Base-by-base conservation (phyloP, 2,113 vertebrate species). In the Solea solea region DNA sequence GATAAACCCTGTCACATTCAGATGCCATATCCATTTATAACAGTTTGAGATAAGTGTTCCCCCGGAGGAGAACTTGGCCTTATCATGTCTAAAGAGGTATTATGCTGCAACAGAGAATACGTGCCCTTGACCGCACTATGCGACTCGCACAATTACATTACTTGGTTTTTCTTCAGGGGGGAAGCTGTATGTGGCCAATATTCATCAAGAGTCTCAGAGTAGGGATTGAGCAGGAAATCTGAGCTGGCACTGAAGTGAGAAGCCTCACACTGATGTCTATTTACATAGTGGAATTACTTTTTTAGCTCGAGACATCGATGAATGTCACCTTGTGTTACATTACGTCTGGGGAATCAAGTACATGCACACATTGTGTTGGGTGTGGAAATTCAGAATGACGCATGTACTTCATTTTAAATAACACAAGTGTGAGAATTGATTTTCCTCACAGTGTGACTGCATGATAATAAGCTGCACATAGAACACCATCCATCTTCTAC, bases 11-110 rank as follows among this genome's bases (percentile, higher is more conserved):
- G 61, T 50, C 34, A 48, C 50, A 9, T 62, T 15, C 44, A 66
- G 44, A 63, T 58, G 70, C 55, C 70, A 54, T n/a, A 28, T 60
- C 54, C 58, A 72, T 76, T 72, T 4, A 58, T 62, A 48, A 40
- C 40, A 52, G 45, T 28, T 15, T 64, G 16, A 27, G 55, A 48
- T 44, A 62, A 55, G 44, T 53, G 5, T 28, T 55, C 10, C 73
- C 62, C 55, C 15, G 1, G 48, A 64, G 61, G 62, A 51, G 51
- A 67, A 69, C 41, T 46, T 49, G 42, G 65, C 50, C 41, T 74
- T 72, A 75, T 70, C 57, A 15, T n/a, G 58, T 67, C 64, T 41
- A 21, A 76, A 72, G 42, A 69, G 11, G 64, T 65, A 51, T 72
- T 56, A 57, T 65, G 25, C 41, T 60, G 28, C 21, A 63, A 12